phyloP scores from a whole-genome alignment of 2,888 invertebrate species.

The Cheilosia soror region DNA sequence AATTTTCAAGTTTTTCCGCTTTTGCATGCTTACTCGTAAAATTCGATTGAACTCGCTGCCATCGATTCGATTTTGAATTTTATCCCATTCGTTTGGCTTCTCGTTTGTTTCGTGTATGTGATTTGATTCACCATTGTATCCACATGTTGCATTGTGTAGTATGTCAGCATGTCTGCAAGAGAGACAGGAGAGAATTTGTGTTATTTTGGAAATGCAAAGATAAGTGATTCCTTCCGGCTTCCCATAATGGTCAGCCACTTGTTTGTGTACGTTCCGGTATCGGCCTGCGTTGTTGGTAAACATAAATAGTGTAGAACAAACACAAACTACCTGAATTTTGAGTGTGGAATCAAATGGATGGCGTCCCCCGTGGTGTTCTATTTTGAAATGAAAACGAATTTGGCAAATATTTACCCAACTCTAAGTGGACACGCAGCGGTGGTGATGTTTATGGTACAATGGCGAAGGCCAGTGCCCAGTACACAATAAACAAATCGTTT shows the following conservation, averaged over 20 bases:
- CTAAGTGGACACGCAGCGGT: conserved; percentile 23
- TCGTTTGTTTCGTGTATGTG: conserved; percentile 76
- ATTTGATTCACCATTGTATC: conserved; percentile 82
- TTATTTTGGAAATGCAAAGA: conserved; percentile 16
- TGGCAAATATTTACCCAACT: conserved; percentile 61
- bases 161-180: conserved; percentile 81
- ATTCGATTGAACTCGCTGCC: conserved; percentile 85
- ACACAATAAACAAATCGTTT: conserved; percentile 28
- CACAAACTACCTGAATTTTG: conserved; percentile 41
- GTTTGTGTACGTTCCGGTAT: conserved; percentile 12
- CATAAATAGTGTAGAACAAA: conserved; percentile 4
- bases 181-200: conserved; percentile 81
- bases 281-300: conserved; percentile 16
- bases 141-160: conserved; percentile 86
- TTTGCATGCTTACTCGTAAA: conserved; percentile 86
- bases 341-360: conserved; percentile 4
- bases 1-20: background rate
- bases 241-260: conserved; percentile 24
- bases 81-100: conserved; percentile 73
- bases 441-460: background rate
- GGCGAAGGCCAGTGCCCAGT: background rate
- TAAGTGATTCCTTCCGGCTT: conserved; percentile 30
- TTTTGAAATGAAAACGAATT: conserved; percentile 16
- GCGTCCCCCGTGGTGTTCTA: conserved; percentile 26
- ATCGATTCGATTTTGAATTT: conserved; percentile 78